Evolutionary conservation across 2,113 vertebrate species (phyloP).

Genomic region (Formicarius rufipectus): DNA sequence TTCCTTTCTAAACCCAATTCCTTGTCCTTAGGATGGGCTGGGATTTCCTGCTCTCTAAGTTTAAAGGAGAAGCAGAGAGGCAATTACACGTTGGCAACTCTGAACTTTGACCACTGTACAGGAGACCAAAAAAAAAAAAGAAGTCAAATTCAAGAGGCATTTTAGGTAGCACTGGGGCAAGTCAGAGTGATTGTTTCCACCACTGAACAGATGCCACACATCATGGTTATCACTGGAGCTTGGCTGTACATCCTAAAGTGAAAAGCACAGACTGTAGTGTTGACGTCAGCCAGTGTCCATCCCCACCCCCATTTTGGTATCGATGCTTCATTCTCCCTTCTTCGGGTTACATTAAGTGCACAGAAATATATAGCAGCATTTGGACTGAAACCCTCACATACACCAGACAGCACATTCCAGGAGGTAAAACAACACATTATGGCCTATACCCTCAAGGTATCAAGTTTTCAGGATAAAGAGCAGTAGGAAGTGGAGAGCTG

Average conservation of each 20-base stretch:
- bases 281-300: constrained; percentile 59
- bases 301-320: constrained; percentile 74
- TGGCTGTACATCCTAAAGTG: constrained; percentile 66
- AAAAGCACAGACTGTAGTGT: constrained; percentile 58
- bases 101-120: constrained; percentile 57
- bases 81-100: constrained; percentile 49
- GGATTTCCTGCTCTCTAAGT: constrained; percentile 43
- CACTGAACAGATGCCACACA: constrained; percentile 11
- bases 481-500: constrained; percentile 72
- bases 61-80: constrained; percentile 49
- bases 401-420: constrained; percentile 77
- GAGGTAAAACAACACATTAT: constrained; percentile 78
- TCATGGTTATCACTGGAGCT: constrained; percentile 55
- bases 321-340: constrained; percentile 75
- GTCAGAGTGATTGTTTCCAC: constrained; percentile 59
- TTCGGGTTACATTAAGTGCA: constrained; percentile 84
- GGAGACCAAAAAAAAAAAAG: constrained; percentile 26
- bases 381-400: constrained; percentile 82
- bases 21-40: constrained; percentile 5
- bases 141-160: constrained; percentile 52
- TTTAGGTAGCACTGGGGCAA: constrained; percentile 32
- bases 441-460: constrained; percentile 76
- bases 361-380: constrained; percentile 86
- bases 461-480: constrained; percentile 82
- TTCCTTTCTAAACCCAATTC: constrained; percentile 37